Evolutionary conservation across 1,140 invertebrate species (phyloP).

Genomic region (Anagrus nilaparvatae): DNA sequence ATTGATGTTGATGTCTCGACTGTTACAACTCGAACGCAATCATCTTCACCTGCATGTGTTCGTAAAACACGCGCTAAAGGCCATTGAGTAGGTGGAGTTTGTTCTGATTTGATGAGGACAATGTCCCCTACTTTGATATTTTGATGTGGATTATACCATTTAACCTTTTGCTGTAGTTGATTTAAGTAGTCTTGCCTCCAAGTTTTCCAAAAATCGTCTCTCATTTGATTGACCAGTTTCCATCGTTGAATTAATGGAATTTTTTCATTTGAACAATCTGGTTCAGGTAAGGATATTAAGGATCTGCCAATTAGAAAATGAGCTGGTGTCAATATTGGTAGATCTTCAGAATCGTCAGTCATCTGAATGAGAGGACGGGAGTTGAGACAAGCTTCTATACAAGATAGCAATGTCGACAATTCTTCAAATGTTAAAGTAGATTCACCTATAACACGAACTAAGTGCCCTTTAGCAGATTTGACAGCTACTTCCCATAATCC

Average conservation of each 20-base stretch:
- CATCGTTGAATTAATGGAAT: background rate
- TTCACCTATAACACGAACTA: background rate
- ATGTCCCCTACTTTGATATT: background rate
- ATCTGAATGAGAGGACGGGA: background rate
- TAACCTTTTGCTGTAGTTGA: background rate
- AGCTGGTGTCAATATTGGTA: background rate
- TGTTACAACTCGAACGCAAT: too few species aligned
- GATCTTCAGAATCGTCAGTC: background rate
- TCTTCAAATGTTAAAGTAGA: background rate
- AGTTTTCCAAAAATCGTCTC: background rate
- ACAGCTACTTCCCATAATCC: constrained; percentile 35
- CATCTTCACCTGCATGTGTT: too few species aligned
- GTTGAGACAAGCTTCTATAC: background rate
- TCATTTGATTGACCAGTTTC: background rate
- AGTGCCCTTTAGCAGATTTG: constrained; percentile 23
- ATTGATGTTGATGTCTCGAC: too few species aligned
- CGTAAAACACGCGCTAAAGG: too few species aligned
- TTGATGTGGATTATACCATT: background rate
- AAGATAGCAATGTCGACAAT: background rate
- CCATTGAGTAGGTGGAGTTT: too few species aligned
- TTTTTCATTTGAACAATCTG: background rate
- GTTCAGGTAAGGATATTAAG: too few species aligned
- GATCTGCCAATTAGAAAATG: background rate
- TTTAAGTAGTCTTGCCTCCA: background rate
- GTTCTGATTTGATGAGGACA: too few species aligned